Evolutionary conservation across 2,797 vertebrate genomes (phyloP), one percentile per base, ranked within the genome.

Genomic region (Sebastes paucispinis): DNA sequence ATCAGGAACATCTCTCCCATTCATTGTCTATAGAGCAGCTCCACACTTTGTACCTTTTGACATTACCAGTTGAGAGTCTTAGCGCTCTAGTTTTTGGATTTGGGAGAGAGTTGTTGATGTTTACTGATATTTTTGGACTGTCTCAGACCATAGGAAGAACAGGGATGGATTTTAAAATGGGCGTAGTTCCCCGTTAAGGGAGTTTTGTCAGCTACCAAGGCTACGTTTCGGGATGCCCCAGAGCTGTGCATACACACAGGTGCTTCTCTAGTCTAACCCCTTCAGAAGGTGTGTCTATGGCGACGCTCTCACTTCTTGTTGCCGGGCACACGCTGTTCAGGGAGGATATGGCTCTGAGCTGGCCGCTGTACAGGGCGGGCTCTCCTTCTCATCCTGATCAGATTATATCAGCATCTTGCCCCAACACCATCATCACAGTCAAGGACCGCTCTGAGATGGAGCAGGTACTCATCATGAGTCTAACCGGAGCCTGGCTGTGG

Each of bases 391-490:
- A 24, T 80, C 69, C 57, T 36, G 7, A 73, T 81, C 62, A 66
- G 59, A 85, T 83, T 75, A 68, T 81, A 79, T n/a, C 16, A 27
- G 18, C 55, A 16, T 66, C 36, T 31, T 63, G 31, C 69, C 39
- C 69, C 43, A 78, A 57, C 63, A 8, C 18, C 73, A 31, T 63
- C 58, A 77, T 84, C 71, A 25, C 79, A 68, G 9, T 77, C 73
- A 69, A 25, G 57, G 70, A 7, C 47, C 27, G 47, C 69, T 54
- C 22, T 32, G 71, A 24, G 6, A 36, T 9, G 31, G 43, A 50
- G 34, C n/a, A 25, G 54, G 27, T 88, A 87, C 84, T 92, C 82
- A 79, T 69, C 57, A 76, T 91, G 87, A 93, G 84, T 84, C 63
- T 24, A n/a, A 84, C 10, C 82, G 72, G 79, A 75, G 59, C 66